These are phyloP conservation scores for Apocheima hispidaria DNA, from an alignment of 2,888 invertebrate genomes.

Conservation along the genomic window DNA sequence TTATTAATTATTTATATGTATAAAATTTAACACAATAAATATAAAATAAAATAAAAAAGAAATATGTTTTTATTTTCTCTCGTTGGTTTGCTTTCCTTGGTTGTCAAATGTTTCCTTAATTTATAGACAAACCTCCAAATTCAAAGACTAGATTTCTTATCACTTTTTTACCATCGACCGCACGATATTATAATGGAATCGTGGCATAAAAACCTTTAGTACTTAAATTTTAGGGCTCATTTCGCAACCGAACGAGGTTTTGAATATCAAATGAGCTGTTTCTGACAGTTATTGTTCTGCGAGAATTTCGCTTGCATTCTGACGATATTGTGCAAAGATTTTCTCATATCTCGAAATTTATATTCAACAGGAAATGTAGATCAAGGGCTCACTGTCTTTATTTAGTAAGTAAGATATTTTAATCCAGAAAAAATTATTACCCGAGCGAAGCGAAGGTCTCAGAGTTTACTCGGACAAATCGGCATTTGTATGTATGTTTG, in stretches of 20 bases:
- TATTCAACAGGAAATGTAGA: not conserved
- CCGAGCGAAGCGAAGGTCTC: too few relatives aligned
- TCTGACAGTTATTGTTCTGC: constrained; percentile 14
- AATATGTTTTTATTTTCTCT: too few relatives aligned
- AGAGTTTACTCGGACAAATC: too few relatives aligned
- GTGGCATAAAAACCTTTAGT: constrained; percentile 49
- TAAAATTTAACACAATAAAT: too few relatives aligned
- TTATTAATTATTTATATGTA: too few relatives aligned
- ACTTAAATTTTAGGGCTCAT: constrained; percentile 44
- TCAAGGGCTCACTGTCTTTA: not conserved
- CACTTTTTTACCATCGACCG: constrained; percentile 39
- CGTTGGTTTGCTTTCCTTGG: too few relatives aligned
- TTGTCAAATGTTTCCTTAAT: too few relatives aligned
- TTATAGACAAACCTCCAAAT: not conserved
- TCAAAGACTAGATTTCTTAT: not conserved
- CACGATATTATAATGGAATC: constrained; percentile 46
- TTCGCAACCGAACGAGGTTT: constrained; percentile 39
- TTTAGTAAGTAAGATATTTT: not conserved
- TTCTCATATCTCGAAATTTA: not conserved
- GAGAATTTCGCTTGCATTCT: not conserved
- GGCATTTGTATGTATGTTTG: too few relatives aligned
- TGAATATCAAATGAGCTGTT: constrained; percentile 18
- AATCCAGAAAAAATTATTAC: too few relatives aligned
- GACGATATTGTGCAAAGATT: constrained; percentile 5
- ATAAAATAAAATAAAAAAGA: too few relatives aligned